Evolutionary conservation across 2,797 vertebrate genomes (phyloP), one percentile per base, ranked within the genome.

Genomic region (Buphagus erythrorhynchus): DNA sequence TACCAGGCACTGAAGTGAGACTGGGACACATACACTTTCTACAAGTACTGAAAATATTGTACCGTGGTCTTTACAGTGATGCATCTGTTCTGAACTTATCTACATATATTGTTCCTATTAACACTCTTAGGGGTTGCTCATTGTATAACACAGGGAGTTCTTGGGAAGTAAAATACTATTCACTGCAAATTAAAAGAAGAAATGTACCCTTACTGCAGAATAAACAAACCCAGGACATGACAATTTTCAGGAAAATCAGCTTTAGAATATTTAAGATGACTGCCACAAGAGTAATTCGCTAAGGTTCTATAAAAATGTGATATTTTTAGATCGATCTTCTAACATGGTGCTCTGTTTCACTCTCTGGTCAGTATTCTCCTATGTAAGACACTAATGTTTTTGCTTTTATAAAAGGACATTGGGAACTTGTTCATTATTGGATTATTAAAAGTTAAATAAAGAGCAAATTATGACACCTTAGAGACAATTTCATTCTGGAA

Each of bases 391-490:
- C 15, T 66, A 42, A 69, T 16, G 18, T 5, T 74, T 74, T 71
- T 4, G 0, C 9, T 67, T 95, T 84, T 94, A 61, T 81, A 57
- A 86, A 84, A 43, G 52, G 22, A 93, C 74, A 29, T 55, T 1
- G 1, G 19, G 21, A 94, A 81, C 6, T 40, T 78, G 21, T 78
- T 93, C 6, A 1, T 71, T 76, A 73, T 2, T 86, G 38, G 71
- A 72, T 74, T 74, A 65, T 74, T 82, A 52, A 61, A 90, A 91
- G 48, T 69, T 55, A 93, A 94, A 83, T 93, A 90, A 91, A 90
- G 5, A 91, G 49, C 29, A 35, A 92, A 72, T 5, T 67, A 20
- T 35, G 52, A 43, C 19, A 75, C 4, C 19, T 95, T 58, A 57
- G 21, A 73, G 84, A 86, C 40, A 31, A 92, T 36, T 92, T 95